Evolutionary conservation across 2,888 invertebrate species (phyloP).

Genomic region (Julus scanicus): DNA sequence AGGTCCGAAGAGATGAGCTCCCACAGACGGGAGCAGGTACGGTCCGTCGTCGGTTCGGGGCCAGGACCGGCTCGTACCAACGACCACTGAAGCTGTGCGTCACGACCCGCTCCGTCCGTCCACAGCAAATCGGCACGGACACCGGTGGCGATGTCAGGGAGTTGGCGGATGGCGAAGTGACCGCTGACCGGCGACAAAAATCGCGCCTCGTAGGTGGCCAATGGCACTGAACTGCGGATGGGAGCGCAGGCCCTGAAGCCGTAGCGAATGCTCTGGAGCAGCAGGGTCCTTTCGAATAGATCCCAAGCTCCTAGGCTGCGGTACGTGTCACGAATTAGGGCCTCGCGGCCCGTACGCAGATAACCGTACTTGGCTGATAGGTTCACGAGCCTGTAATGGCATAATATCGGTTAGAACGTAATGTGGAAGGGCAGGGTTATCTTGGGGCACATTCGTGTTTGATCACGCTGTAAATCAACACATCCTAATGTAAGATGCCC

Average conservation of each 20-base stretch:
- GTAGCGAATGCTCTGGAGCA: conserved; percentile 31
- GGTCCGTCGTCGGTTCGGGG: background rate
- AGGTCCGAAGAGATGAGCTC: conserved; percentile 49
- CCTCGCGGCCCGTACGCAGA: background rate
- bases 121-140: conserved; percentile 44
- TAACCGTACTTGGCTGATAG: conserved; percentile 48
- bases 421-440: too few species aligned
- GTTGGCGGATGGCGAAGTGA: conserved; percentile 46
- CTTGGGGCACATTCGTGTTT: too few species aligned
- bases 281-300: conserved; percentile 50
- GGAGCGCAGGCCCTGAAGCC: conserved; percentile 47
- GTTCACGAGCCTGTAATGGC: conserved; percentile 27
- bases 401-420: background rate
- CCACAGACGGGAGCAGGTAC: conserved; percentile 51
- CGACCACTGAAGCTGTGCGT: conserved; percentile 21
- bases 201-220: conserved; percentile 32
- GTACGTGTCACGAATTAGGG: conserved; percentile 31
- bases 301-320: background rate
- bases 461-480: too few species aligned
- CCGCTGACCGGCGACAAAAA: conserved; percentile 52
- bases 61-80: background rate
- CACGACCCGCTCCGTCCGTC: background rate
- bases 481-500: too few species aligned
- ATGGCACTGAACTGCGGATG: conserved; percentile 48
- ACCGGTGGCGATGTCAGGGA: conserved; percentile 42